A percentile compares a stretch with the other conserved stretches of the same genome.
phyloP scores from a whole-genome alignment of 1,140 invertebrate species.

The Drosophila busckii region DNA sequence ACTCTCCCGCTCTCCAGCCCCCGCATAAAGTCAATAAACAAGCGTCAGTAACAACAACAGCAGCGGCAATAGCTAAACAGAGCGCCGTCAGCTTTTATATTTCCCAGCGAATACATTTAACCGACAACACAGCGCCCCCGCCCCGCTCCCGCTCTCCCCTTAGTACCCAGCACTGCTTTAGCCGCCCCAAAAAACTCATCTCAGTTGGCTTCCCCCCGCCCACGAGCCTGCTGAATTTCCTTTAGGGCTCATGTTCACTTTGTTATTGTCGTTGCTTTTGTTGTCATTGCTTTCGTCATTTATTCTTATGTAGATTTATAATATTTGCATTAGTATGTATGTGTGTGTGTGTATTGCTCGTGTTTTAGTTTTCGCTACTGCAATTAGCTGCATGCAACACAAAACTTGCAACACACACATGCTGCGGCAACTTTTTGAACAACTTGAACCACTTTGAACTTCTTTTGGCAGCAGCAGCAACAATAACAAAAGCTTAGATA shows the following conservation, averaged over 20 bases:
- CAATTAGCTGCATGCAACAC: slow-evolving; percentile 63
- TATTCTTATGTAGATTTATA: slow-evolving; percentile 74
- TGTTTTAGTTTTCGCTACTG: slow-evolving; percentile 11
- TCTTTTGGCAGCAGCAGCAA: slow-evolving; percentile 25
- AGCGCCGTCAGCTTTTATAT: slow-evolving; percentile 63
- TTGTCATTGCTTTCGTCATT: slow-evolving; percentile 76
- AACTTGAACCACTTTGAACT: slow-evolving; percentile 48
- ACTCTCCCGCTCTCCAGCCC: too few species aligned
- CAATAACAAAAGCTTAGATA: slow-evolving; percentile 51
- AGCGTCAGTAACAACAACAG: slow-evolving; percentile 43
- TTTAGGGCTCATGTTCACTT: not conserved
- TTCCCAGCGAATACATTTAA: slow-evolving; percentile 49
- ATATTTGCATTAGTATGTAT: slow-evolving; percentile 61
- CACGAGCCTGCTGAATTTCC: not conserved
- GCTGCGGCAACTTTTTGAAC: slow-evolving; percentile 16
- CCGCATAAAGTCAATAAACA: slow-evolving; percentile 70
- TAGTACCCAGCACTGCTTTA: too few species aligned
- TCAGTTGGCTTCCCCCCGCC: not conserved
- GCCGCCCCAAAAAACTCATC: slow-evolving; percentile 32
- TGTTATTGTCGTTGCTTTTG: slow-evolving; percentile 61
- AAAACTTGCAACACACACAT: slow-evolving; percentile 6
- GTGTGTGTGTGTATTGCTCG: slow-evolving; percentile 1
- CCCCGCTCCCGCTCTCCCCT: not conserved
- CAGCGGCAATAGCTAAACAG: slow-evolving; percentile 3
- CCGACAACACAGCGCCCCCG: slow-evolving; percentile 28